Conservation (phyloP, 1,140 invertebrate genomes). For the Tetramorium simillimum region DNA sequence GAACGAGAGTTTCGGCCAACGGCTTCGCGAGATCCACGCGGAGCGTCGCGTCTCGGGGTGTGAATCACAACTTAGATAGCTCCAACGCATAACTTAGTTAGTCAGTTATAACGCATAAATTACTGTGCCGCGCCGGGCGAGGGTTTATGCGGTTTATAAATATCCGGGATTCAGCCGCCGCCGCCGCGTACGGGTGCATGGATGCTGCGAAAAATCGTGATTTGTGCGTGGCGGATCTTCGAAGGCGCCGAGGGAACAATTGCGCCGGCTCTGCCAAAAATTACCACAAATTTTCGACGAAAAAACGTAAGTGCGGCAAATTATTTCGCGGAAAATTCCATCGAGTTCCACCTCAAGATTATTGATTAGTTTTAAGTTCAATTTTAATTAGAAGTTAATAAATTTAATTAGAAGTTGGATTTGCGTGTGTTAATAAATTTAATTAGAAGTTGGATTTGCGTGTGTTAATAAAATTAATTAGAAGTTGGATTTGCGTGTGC, state of each 20-base stretch:
- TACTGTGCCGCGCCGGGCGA: background rate
- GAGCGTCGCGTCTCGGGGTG: background rate
- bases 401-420: background rate
- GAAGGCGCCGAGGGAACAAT: too few relatives aligned
- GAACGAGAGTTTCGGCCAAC: background rate
- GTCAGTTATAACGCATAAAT: slow-evolving; percentile 40
- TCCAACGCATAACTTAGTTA: slow-evolving; percentile 42
- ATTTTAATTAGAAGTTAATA: too few relatives aligned
- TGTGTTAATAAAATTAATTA: too few relatives aligned
- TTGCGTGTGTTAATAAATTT: background rate
- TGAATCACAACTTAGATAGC: slow-evolving; percentile 38
- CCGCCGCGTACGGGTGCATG: background rate
- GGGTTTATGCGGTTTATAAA: slow-evolving; percentile 65
- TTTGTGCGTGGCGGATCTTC: background rate
- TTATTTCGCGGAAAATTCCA: background rate
- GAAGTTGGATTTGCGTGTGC: background rate
- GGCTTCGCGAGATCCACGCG: background rate
- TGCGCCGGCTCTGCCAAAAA: background rate
- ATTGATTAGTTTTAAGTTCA: background rate
- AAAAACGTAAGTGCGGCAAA: background rate
- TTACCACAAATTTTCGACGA: background rate
- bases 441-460: too few relatives aligned
- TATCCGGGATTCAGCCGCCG: slow-evolving; percentile 25
- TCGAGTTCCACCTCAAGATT: background rate
- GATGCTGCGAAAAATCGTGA: background rate